Conservation (phyloP, 2,797 vertebrate genomes). For the Melopsittacus undulatus region DNA sequence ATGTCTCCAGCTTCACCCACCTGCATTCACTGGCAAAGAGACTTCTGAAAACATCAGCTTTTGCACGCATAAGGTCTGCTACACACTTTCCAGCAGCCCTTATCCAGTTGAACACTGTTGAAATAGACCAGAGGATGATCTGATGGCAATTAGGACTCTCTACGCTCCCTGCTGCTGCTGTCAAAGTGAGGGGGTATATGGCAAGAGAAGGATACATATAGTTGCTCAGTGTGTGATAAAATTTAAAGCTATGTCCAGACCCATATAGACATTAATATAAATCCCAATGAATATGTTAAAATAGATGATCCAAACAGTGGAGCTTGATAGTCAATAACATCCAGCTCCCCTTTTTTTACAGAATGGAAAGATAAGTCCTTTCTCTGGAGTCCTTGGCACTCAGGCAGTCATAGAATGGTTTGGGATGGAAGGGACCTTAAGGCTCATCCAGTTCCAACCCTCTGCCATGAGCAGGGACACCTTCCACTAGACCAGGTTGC, state of each 20-base stretch:
- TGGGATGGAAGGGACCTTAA: background rate
- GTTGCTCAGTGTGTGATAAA: accelerated
- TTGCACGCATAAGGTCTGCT: background rate
- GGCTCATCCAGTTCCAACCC: background rate
- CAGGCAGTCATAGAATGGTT: background rate
- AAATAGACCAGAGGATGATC: background rate
- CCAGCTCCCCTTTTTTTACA: background rate
- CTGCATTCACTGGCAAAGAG: background rate
- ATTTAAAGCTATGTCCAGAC: background rate
- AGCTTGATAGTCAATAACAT: background rate
- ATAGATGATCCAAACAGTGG: background rate
- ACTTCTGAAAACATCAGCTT: background rate
- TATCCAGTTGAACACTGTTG: background rate
- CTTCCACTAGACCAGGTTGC: background rate
- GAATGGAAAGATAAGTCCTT: background rate
- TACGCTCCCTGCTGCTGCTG: background rate
- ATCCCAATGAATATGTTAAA: background rate
- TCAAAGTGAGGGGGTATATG: background rate
- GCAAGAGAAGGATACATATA: background rate
- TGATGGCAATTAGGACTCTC: background rate
- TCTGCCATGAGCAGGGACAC: background rate
- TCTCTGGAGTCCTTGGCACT: background rate
- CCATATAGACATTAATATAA: background rate
- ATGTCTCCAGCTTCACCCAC: background rate
- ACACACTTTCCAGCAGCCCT: background rate